Evolutionary conservation across 2,113 vertebrate genomes (phyloP).

Genomic region (Trochalopteron elliotii): DNA sequence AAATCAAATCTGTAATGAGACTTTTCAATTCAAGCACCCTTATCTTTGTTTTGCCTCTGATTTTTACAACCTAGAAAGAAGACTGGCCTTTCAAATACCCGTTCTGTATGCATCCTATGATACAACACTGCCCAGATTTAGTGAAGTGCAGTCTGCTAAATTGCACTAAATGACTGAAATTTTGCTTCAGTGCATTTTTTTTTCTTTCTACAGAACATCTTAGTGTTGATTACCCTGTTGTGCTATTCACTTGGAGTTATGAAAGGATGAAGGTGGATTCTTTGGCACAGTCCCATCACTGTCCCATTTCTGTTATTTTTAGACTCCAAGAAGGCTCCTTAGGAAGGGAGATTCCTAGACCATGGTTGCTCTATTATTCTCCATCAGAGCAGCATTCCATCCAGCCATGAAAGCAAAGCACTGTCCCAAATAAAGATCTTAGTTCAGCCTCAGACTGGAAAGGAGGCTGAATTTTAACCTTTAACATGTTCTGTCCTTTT

Average conservation of each 20-base stretch:
- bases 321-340: neutral
- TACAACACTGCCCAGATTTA: neutral
- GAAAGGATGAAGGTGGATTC: neutral
- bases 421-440: neutral
- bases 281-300: neutral
- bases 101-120: neutral
- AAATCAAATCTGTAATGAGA: neutral
- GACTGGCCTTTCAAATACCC: neutral
- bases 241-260: neutral
- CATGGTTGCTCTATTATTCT: neutral
- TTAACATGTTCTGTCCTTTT: neutral
- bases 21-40: neutral
- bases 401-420: neutral
- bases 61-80: neutral
- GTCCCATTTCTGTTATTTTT: neutral
- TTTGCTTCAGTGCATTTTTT: neutral
- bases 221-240: neutral
- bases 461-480: neutral
- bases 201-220: neutral
- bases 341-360: neutral
- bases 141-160: neutral
- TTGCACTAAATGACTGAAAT: neutral
- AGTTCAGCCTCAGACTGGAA: neutral
- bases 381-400: neutral
- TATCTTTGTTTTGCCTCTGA: neutral